Conservation (phyloP, 2,888 invertebrate species). For the Troglohyphantes excavatus region DNA sequence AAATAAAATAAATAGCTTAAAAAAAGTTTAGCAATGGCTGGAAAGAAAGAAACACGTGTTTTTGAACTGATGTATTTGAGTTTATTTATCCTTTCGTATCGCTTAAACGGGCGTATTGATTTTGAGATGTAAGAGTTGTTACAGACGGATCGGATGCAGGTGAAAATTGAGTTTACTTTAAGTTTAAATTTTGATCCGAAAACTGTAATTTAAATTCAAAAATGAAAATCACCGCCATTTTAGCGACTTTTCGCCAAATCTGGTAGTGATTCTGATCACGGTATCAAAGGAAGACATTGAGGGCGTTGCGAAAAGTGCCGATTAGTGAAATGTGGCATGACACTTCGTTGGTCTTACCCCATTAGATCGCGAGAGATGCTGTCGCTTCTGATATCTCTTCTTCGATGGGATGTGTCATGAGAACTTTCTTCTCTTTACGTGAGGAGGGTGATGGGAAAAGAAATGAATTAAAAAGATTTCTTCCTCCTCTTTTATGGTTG, state of each 20-base stretch:
- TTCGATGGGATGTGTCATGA: constrained; percentile 11
- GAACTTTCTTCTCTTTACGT: background rate
- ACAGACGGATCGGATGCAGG: too few relatives aligned
- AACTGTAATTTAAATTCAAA: too few relatives aligned
- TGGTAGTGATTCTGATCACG: background rate
- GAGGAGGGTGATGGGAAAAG: background rate
- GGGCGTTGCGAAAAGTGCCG: constrained; percentile 15
- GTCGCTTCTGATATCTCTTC: constrained; percentile 26
- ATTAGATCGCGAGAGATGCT: constrained; percentile 15
- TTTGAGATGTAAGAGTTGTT: too few relatives aligned
- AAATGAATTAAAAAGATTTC: background rate
- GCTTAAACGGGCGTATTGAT: too few relatives aligned
- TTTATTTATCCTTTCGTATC: too few relatives aligned
- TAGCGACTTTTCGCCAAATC: background rate
- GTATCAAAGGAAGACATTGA: constrained; percentile 2
- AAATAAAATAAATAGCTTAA: too few relatives aligned
- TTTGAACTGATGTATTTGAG: too few relatives aligned
- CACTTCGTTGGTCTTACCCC: constrained; percentile 18
- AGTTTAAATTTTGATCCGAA: too few relatives aligned
- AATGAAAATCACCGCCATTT: background rate
- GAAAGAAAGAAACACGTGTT: too few relatives aligned
- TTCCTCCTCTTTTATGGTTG: too few relatives aligned
- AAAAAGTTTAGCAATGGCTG: too few relatives aligned
- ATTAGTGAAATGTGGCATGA: constrained; percentile 64
- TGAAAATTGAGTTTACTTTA: too few relatives aligned